Evolutionary conservation across 2,888 invertebrate species (phyloP), one percentile per base, ranked within the genome.

Genomic region (Thyatira batis): DNA sequence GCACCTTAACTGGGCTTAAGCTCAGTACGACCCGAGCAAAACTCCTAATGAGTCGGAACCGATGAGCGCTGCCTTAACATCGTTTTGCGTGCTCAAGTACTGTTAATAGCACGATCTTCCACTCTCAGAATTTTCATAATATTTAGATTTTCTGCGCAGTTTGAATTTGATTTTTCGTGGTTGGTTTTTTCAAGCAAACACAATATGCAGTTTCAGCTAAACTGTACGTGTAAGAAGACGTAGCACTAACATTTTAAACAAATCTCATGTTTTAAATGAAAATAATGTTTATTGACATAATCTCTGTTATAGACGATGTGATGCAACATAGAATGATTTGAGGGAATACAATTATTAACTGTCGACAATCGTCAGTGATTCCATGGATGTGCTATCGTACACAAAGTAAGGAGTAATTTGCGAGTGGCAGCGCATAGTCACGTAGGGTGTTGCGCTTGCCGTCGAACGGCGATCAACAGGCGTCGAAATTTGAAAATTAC

Each of bases 401-500:
- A 69, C 65, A 74, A 68, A 72, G 67, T 75, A 76, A 76, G 64
- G 67, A 60, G 71, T 74, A 69, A 78, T 77, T 78, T 75, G 65
- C 58, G 27, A 48, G 48, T 55, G 61, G 60, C 65, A n/a, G n/a
- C n/a, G 60, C 58, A 55, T 67, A 48, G 48, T 48, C 48, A 65
- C 69, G 70, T 68, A 72, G 68, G 69, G 69, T 63, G 63, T 70
- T 67, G 69, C 53, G 58, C 54, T 51, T 53, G 54, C 68, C 67
- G 63, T 67, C 63, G 69, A 73, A 67, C 69, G 65, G 71, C 77
- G 80, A 85, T 88, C 89, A 88, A 89, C 88, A 89, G 86, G 88
- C 86, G 68, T 78, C 69, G 81, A 88, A 85, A 87, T 89, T 89
- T 87, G 85, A 87, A 88, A 89, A 89, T 89, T 89, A 85, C 82